Percentiles rank a stretch among this genome's conserved stretches.
Evolutionary conservation across 2,888 invertebrate species (phyloP).

Genomic region (Limenitis camilla): DNA sequence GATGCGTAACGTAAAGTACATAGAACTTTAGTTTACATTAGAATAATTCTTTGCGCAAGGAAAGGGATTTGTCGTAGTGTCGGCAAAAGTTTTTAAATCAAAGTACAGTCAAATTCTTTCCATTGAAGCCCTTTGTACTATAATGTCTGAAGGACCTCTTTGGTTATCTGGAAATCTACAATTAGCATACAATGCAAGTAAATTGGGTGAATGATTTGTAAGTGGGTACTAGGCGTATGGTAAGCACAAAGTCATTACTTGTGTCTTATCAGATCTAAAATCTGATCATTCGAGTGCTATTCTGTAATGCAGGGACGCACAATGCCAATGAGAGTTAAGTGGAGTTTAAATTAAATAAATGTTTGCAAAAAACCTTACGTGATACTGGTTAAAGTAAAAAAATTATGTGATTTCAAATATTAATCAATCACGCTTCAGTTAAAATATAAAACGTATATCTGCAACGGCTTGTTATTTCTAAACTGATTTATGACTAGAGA

Average conservation of each 20-base stretch:
- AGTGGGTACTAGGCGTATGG: conserved; percentile 44
- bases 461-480: conserved; percentile 57
- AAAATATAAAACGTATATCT: conserved; percentile 54
- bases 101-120: conserved; percentile 1
- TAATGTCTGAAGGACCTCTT: conserved; percentile 43
- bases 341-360: background rate
- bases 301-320: conserved; percentile 10
- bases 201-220: conserved; percentile 60
- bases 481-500: conserved; percentile 69
- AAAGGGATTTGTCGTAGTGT: background rate
- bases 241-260: conserved; percentile 52
- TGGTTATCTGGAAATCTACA: conserved; percentile 48
- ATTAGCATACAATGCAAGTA: conserved; percentile 46
- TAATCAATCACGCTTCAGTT: conserved; percentile 59
- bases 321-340: background rate
- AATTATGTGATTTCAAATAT: conserved; percentile 25
- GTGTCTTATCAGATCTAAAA: conserved; percentile 47
- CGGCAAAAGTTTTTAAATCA: background rate
- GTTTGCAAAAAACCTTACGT: background rate
- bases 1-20: conserved; percentile 29
- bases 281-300: conserved; percentile 23
- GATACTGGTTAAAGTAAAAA: background rate
- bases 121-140: conserved; percentile 3
- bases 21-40: conserved; percentile 14
- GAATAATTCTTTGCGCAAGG: background rate